Conservation (phyloP, 1,140 invertebrate species). For the Harpegnathos saltator region DNA sequence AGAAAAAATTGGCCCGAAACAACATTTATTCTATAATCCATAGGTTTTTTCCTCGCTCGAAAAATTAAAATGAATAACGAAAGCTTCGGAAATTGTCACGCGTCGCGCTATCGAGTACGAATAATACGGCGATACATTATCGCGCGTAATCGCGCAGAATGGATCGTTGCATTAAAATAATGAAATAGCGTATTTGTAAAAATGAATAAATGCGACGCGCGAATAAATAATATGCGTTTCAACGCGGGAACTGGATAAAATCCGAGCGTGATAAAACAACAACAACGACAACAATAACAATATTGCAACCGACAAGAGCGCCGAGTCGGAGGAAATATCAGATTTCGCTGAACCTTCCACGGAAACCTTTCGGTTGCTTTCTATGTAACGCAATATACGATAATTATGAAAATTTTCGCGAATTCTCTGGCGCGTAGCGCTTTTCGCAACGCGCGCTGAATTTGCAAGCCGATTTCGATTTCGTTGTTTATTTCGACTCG, state of each 20-base stretch:
- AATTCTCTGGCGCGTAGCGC: constrained; percentile 10
- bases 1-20: neutral
- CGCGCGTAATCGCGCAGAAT: too few relatives aligned
- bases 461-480: constrained; percentile 23
- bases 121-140: too few relatives aligned
- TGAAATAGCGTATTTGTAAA: neutral
- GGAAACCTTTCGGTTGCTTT: neutral
- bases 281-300: neutral
- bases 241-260: too few relatives aligned
- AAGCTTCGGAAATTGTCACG: too few relatives aligned
- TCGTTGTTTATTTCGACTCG: constrained; percentile 16
- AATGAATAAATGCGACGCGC: neutral
- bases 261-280: too few relatives aligned
- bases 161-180: too few relatives aligned
- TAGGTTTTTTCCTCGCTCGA: too few relatives aligned
- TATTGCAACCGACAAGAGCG: neutral
- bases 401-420: constrained; percentile 38
- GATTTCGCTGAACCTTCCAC: neutral
- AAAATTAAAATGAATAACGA: too few relatives aligned
- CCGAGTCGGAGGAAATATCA: neutral
- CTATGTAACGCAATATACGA: neutral
- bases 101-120: too few relatives aligned
- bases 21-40: too few relatives aligned
- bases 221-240: neutral
- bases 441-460: neutral